Evolutionary conservation across 2,797 vertebrate species (phyloP).

Genomic region (Leptodactylus fallax): DNA sequence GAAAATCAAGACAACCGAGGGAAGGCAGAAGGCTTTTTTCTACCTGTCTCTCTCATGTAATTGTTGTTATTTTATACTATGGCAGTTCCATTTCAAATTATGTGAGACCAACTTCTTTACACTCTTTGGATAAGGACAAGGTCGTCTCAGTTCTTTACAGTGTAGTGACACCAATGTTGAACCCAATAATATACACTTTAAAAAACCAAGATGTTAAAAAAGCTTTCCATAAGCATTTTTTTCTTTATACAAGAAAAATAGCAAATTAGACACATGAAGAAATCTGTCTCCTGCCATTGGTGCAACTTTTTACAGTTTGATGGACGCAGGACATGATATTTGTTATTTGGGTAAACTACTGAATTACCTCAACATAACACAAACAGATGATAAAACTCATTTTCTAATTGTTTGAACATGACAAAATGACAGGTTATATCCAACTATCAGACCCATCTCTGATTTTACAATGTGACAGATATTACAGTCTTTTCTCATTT

Average conservation of each 20-base stretch:
- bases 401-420: too few relatives aligned
- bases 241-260: neutral
- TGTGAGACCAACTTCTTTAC: slow-evolving; percentile 65
- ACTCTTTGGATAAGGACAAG: slow-evolving; percentile 66
- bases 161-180: slow-evolving; percentile 49
- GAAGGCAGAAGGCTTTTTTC: slow-evolving; percentile 58
- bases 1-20: slow-evolving; percentile 55
- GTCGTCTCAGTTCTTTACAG: slow-evolving; percentile 69
- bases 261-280: neutral
- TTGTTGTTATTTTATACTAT: slow-evolving; percentile 67
- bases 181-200: slow-evolving; percentile 53
- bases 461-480: too few relatives aligned
- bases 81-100: slow-evolving; percentile 69
- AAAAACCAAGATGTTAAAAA: slow-evolving; percentile 54
- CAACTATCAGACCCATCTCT: too few relatives aligned
- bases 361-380: too few relatives aligned
- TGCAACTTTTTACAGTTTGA: too few relatives aligned
- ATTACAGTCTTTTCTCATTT: too few relatives aligned
- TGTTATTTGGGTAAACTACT: too few relatives aligned
- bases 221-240: neutral
- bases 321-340: too few relatives aligned
- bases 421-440: too few relatives aligned
- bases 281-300: too few relatives aligned
- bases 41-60: slow-evolving; percentile 62
- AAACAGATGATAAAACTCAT: too few relatives aligned